These are phyloP conservation scores for Ptychochromis oligacanthus DNA, from an alignment of 2,113 vertebrate species.

Conservation along the genomic window DNA sequence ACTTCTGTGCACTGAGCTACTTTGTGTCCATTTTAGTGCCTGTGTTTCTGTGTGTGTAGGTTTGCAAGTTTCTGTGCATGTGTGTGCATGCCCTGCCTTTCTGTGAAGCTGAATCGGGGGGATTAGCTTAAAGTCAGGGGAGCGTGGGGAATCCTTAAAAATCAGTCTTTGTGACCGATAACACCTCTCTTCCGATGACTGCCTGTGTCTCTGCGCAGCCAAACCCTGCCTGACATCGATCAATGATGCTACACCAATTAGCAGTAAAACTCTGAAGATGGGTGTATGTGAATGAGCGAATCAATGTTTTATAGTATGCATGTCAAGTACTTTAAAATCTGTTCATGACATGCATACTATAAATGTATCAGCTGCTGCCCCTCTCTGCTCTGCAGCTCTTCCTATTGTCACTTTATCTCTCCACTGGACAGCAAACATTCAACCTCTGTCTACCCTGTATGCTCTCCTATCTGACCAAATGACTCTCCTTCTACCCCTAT, in stretches of 20 bases:
- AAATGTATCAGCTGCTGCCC: conserved; percentile 22
- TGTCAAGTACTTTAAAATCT: not conserved
- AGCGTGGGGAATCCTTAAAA: conserved; percentile 64
- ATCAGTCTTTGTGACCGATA: conserved; percentile 52
- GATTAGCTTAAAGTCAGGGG: conserved; percentile 61
- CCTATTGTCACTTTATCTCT: conserved; percentile 33
- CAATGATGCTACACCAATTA: conserved; percentile 55
- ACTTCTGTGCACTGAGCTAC: conserved; percentile 13
- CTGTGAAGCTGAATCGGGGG: conserved; percentile 49
- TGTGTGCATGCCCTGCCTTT: conserved; percentile 17
- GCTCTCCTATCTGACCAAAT: conserved; percentile 27
- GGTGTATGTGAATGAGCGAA: conserved; percentile 7
- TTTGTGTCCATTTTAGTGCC: conserved; percentile 14
- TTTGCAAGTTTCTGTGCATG: not conserved
- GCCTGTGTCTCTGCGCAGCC: conserved; percentile 14
- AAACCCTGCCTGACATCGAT: conserved; percentile 41
- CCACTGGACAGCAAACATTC: conserved; percentile 37
- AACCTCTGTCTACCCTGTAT: conserved; percentile 16
- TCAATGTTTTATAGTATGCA: conserved; percentile 12
- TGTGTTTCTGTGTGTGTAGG: not conserved
- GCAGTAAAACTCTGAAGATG: conserved; percentile 17
- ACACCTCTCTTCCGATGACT: conserved; percentile 31
- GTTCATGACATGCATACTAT: conserved; percentile 10
- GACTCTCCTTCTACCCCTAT: not conserved
- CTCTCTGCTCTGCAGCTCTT: conserved; percentile 28